Evolutionary conservation across 2,113 vertebrate genomes (phyloP), one percentile per base, ranked within the genome.

Genomic region (Lanius ludovicianus): DNA sequence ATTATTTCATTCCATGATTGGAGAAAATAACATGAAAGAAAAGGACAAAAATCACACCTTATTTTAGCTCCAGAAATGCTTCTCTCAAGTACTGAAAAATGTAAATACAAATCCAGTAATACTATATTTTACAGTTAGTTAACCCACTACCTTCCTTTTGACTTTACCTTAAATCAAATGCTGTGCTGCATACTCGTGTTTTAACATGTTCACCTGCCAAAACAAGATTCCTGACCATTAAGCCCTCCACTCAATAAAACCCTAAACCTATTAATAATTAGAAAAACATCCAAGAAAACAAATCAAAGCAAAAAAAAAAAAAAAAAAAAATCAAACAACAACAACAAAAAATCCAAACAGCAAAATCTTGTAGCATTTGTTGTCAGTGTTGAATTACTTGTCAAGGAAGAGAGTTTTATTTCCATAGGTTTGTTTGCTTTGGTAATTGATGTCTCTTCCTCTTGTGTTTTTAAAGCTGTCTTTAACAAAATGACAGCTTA

Each of bases 401-500:
- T 65, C 53, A 85, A 84, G 39, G 47, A 49, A 9, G 82, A 77
- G 27, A 70, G 13, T 74, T 84, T 93, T 79, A 24, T 73, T 95
- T 93, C 62, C 37, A 67, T n/a, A 68, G 49, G 47, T 96, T 95
- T 94, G 64, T 95, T 95, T 93, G 56, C 78, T 95, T 93, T 87
- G 63, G 77, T 85, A 97, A 93, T 63, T 92, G 67, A 78, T 75
- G 25, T 27, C 23, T 95, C 83, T 91, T 93, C 73, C 83, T 93
- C 88, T 94, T 91, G 80, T 93, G 53, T 89, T 95, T 96, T 95
- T 93, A 94, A 94, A 92, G 64, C 35, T 53, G 42, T 55, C 67
- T 95, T 96, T 92, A 96, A 90, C 60, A 93, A 97, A 97, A 95
- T 50, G 84, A 96, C 93, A 93, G 55, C 74, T 96, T 96, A 93